Conservation (phyloP, 2,113 vertebrate species). For the Alaudala cheleensis region DNA sequence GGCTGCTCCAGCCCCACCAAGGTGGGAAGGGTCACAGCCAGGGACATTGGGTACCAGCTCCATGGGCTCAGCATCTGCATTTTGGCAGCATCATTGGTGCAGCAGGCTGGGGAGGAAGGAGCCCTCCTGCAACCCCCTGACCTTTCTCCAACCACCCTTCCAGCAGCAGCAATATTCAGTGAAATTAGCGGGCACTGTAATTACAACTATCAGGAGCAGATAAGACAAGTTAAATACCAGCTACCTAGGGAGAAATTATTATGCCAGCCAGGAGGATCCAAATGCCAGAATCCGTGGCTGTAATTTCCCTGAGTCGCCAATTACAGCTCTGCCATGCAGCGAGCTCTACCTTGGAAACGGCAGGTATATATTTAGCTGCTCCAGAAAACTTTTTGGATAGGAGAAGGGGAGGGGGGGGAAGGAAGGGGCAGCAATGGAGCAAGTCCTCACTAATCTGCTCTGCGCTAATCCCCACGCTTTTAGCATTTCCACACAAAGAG, state of each 20-base stretch:
- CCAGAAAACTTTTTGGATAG: slow-evolving; percentile 52
- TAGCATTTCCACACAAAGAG: neutral
- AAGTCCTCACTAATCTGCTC: slow-evolving; percentile 27
- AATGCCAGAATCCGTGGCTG: slow-evolving; percentile 70
- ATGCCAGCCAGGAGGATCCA: slow-evolving; percentile 71
- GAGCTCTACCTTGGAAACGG: slow-evolving; percentile 67
- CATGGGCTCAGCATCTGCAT: fast-evolving
- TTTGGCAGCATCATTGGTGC: neutral
- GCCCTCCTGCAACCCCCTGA: neutral
- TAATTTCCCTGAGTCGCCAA: slow-evolving; percentile 72
- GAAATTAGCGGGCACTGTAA: slow-evolving; percentile 66
- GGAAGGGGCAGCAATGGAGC: neutral
- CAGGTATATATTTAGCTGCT: slow-evolving; percentile 71
- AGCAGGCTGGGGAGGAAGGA: neutral
- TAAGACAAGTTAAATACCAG: slow-evolving; percentile 77
- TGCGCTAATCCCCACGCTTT: slow-evolving; percentile 21
- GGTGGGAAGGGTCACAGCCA: neutral
- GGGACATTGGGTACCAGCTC: neutral
- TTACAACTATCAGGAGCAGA: slow-evolving; percentile 69
- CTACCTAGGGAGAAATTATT: slow-evolving; percentile 71
- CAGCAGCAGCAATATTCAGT: neutral
- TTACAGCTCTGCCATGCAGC: slow-evolving; percentile 61
- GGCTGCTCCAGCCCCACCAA: neutral
- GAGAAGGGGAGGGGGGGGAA: neutral
- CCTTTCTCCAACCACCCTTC: slow-evolving; percentile 24